Evolutionary conservation across 2,888 invertebrate genomes (phyloP).

Genomic region (Cephus pulcher): DNA sequence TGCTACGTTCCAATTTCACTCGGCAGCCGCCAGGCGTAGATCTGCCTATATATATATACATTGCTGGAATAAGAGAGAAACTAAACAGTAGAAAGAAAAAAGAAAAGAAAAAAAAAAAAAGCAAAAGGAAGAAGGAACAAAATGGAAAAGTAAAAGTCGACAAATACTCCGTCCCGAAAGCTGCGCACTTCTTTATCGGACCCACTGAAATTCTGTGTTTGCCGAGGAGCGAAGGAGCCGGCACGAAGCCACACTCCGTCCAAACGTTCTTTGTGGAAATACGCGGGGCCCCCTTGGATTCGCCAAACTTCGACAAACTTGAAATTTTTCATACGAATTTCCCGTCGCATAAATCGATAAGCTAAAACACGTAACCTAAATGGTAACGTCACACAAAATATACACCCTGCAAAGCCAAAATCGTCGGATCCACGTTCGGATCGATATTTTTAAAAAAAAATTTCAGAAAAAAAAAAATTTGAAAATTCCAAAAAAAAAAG

Average conservation of each 20-base stretch:
- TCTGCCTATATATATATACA: neutral
- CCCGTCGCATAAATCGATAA: neutral
- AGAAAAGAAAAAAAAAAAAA: too few species aligned
- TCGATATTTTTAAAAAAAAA: too few species aligned
- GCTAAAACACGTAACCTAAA: neutral
- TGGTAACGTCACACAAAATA: accelerated
- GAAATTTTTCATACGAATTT: neutral
- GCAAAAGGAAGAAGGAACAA: neutral
- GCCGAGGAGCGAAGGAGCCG: neutral
- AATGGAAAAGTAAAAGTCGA: neutral
- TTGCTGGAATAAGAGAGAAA: neutral
- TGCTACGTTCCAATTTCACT: neutral
- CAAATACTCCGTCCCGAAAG: neutral
- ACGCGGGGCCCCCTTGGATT: neutral
- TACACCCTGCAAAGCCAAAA: too few species aligned
- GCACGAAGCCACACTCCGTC: neutral
- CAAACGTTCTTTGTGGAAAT: neutral
- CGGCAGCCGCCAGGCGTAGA: neutral
- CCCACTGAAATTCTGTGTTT: neutral
- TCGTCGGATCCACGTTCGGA: too few species aligned
- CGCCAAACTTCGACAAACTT: neutral
- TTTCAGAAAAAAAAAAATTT: too few species aligned
- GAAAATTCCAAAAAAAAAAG: too few species aligned
- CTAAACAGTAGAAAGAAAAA: neutral
- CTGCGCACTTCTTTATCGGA: neutral